Base-by-base conservation (phyloP, 1,140 invertebrate genomes). In the Euwallacea fornicatus region DNA sequence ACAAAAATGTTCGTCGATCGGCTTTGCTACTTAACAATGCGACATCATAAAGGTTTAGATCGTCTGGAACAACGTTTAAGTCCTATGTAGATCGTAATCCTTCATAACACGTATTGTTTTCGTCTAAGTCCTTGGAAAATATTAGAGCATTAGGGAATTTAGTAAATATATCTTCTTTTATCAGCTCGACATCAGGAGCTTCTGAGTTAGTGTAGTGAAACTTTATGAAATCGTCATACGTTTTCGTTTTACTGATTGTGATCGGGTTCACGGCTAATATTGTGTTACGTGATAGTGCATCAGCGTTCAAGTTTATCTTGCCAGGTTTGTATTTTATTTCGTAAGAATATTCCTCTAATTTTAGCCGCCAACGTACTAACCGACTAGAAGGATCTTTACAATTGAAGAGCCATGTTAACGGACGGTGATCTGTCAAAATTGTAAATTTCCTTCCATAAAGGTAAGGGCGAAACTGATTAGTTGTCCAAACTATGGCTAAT, bases 321-420 rank as follows among this genome's bases (percentile, higher is more conserved):
- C 82, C 82, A 7, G 74, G 76, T 78, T 81, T 83, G 64, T 84
- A 83, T 42, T 74, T 56, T 2, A 87, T 82, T 65, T 82, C 71
- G 73, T 82, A 85, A 41, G 82, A 72, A 76, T 81, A 86, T 68
- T 84, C 81, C n/a, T 73, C 66, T n/a, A 83, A 60, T 76, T 76
- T 73, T 4, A 81, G 50, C 43, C 79, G 60, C 84, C 85, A 87
- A 66, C 83, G 74, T 6, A 83, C 75, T 15, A 87, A 72, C 69
- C 80, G n/a, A 15, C 76, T 78, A 0, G 70, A 76, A 7, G 81
- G 80, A 64, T 85, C 80, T 75, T 81, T 84, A 0, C 80, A 74
- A 9, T 79, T 80, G 7, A 79, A 76, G 4, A 87, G 67, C 80
- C 69, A 66, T 9, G 70, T 74, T 13, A 76, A 55, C 11, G 76